phyloP scores from a whole-genome alignment of 2,888 invertebrate species.

The Pyrrhosoma nymphula region DNA sequence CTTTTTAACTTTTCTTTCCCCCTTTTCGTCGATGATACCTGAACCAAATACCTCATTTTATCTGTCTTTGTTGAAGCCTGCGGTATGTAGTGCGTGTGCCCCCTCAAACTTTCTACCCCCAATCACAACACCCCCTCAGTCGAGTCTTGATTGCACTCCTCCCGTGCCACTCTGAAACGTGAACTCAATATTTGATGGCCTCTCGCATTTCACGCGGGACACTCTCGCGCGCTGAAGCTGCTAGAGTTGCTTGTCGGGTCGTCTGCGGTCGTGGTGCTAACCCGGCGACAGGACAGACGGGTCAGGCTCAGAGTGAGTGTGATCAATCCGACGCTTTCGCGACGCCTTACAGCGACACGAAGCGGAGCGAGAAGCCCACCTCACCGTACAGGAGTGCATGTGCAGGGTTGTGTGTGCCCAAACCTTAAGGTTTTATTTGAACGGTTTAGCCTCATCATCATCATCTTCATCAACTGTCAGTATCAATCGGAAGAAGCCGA shows the following conservation, averaged over 20 bases:
- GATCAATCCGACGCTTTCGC: neutral
- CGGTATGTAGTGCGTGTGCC: no score
- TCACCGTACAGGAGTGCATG: no score
- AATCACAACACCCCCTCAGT: neutral
- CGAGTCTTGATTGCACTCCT: neutral
- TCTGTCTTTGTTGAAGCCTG: no score
- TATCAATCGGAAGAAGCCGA: no score
- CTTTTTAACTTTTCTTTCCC: no score
- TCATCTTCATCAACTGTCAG: no score
- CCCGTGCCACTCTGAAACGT: neutral
- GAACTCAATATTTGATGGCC: neutral
- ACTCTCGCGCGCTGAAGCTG: neutral
- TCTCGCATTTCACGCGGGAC: neutral
- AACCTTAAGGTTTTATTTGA: no score
- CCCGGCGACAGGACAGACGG: neutral
- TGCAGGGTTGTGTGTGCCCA: no score
- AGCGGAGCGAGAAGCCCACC: no score
- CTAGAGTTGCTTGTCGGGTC: neutral
- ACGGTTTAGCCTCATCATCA: no score
- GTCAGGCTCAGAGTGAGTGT: neutral
- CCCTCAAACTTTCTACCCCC: neutral
- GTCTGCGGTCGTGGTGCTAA: neutral
- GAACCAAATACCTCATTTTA: no score
- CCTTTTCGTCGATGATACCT: no score
- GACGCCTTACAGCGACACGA: neutral